Percentiles rank a stretch among this genome's conserved stretches.
Evolutionary conservation across 2,888 invertebrate species (phyloP).

Genomic region (Belgica antarctica): DNA sequence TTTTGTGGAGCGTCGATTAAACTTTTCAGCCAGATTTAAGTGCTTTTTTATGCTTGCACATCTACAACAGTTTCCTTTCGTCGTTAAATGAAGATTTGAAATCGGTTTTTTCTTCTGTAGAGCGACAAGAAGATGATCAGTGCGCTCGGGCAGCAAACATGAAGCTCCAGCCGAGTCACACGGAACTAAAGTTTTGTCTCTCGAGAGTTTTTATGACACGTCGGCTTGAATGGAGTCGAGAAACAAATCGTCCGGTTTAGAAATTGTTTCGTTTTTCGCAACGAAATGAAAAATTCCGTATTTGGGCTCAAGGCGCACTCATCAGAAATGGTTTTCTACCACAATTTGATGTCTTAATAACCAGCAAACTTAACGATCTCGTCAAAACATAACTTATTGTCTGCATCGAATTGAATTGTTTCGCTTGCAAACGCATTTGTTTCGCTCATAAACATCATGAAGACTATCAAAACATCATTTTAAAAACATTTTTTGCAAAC

Average conservation of each 20-base stretch:
- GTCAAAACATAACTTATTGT: conserved; percentile 21
- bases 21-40: conserved; percentile 12
- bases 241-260: conserved; percentile 12
- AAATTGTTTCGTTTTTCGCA: background rate
- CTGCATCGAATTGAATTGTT: conserved; percentile 12
- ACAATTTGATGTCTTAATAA: conserved; percentile 17
- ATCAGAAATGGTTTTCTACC: conserved; percentile 1
- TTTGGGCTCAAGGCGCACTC: conserved; percentile 9
- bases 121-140: too few relatives aligned
- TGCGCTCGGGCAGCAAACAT: too few relatives aligned
- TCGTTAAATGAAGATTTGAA: background rate
- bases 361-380: conserved; percentile 16
- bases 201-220: conserved; percentile 2
- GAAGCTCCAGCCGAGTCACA: too few relatives aligned
- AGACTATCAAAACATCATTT: background rate
- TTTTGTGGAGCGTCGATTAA: conserved; percentile 2
- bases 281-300: background rate
- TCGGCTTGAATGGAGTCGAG: background rate
- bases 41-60: conserved; percentile 39
- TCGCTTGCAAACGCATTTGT: too few relatives aligned
- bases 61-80: conserved; percentile 25
- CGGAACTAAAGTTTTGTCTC: too few relatives aligned
- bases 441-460: too few relatives aligned
- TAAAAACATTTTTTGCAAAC: background rate
- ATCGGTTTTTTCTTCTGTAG: background rate